These are phyloP conservation scores for Pyrocoelia pectoralis DNA, from an alignment of 2,888 invertebrate species.

Conservation along the genomic window DNA sequence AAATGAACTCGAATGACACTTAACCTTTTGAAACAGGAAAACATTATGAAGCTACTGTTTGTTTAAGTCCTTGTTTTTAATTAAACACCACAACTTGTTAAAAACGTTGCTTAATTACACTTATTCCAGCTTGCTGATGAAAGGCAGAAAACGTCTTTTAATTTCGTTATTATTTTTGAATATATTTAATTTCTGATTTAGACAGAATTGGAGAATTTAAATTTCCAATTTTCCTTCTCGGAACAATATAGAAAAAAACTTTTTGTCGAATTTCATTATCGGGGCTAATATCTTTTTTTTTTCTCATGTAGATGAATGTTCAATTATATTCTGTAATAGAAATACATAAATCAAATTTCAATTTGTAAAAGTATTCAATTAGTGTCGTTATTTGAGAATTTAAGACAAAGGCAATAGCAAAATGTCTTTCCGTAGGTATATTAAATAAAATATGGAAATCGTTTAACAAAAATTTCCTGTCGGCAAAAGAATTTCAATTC, in stretches of 20 bases:
- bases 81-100: background rate
- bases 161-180: background rate
- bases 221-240: no score
- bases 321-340: no score
- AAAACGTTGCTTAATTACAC: background rate
- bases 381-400: no score
- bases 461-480: background rate
- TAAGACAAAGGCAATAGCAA: background rate
- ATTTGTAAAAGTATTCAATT: background rate
- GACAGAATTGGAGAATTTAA: no score
- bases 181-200: background rate
- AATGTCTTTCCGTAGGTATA: background rate
- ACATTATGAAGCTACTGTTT: background rate
- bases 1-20: conserved; percentile 1
- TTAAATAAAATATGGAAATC: background rate
- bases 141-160: background rate
- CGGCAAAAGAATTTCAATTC: background rate
- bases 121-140: background rate
- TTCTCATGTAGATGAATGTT: no score
- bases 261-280: no score
- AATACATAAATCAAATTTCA: no score
- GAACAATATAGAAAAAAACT: no score
- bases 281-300: no score
- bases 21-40: background rate
- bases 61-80: background rate